phyloP scores from a whole-genome alignment of 1,140 invertebrate genomes.

The Drosophila setifemur region DNA sequence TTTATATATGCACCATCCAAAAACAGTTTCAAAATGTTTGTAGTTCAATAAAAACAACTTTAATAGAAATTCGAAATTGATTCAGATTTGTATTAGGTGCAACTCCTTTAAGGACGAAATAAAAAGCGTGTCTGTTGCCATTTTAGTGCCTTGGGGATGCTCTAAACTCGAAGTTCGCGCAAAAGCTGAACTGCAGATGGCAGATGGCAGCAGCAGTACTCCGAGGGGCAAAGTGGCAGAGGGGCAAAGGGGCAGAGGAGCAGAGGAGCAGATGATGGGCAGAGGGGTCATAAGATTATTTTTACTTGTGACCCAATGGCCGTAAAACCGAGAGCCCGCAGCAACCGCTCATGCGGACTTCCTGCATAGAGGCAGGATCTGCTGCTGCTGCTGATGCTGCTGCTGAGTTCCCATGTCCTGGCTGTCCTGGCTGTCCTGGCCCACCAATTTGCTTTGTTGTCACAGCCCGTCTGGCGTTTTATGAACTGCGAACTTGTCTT shows the following conservation, averaged over 20 bases:
- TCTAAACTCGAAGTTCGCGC: background rate
- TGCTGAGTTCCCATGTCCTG: slow-evolving; percentile 3
- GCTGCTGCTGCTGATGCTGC: background rate
- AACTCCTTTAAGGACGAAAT: too few relatives aligned
- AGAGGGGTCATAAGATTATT: slow-evolving; percentile 52
- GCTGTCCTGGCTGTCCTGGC: too few relatives aligned
- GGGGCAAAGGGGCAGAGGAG: background rate
- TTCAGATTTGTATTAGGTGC: too few relatives aligned
- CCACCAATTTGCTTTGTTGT: slow-evolving; percentile 64
- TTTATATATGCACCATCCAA: too few relatives aligned
- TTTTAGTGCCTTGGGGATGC: slow-evolving; percentile 12
- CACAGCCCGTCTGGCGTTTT: slow-evolving; percentile 34
- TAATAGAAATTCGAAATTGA: too few relatives aligned
- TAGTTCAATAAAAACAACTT: too few relatives aligned
- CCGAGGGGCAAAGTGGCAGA: too few relatives aligned
- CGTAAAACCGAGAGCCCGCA: slow-evolving; percentile 48
- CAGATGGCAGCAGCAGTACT: too few relatives aligned
- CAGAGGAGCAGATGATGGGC: slow-evolving; percentile 29
- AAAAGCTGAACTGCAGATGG: slow-evolving; percentile 16
- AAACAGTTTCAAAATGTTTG: too few relatives aligned
- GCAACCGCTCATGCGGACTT: slow-evolving; percentile 35
- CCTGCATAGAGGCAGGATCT: slow-evolving; percentile 9
- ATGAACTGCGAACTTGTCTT: slow-evolving; percentile 54
- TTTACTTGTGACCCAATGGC: slow-evolving; percentile 40
- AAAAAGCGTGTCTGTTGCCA: background rate